Evolutionary conservation across 1,140 invertebrate species (phyloP).

Genomic region (Galleria mellonella): DNA sequence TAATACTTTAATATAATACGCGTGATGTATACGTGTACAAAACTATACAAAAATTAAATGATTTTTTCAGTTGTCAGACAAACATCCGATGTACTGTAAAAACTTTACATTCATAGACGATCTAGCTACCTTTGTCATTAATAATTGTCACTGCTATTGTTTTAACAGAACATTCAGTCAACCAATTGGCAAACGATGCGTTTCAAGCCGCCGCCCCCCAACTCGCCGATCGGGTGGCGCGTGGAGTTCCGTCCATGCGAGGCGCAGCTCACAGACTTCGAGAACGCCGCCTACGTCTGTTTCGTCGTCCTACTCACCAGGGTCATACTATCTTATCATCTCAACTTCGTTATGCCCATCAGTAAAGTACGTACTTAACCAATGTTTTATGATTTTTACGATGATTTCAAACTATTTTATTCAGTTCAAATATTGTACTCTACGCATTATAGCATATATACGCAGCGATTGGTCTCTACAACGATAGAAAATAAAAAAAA

Average conservation of each 20-base stretch:
- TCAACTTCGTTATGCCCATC: conserved; percentile 98
- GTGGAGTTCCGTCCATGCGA: conserved; percentile 99
- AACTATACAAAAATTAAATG: no score
- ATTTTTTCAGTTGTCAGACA: no score
- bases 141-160: not conserved
- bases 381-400: no score
- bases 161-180: conserved; percentile 95
- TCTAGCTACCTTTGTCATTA: not conserved
- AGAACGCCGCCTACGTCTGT: conserved; percentile 99
- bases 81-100: not conserved
- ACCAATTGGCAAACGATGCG: conserved; percentile 99
- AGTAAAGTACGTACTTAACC: conserved; percentile 88
- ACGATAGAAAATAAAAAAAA: no score
- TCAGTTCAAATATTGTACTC: no score
- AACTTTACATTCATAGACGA: not conserved
- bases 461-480: no score
- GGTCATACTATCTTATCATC: conserved; percentile 96
- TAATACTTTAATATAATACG: no score
- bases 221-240: conserved; percentile 98
- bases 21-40: no score
- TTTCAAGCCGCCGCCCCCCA: conserved; percentile 97
- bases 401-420: no score
- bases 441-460: no score
- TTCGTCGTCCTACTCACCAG: conserved; percentile 97
- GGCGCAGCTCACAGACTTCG: conserved; percentile 98